A percentile compares a stretch with the other conserved stretches of the same genome.
Evolutionary conservation across 92 coral and sea anemone species (phyloP).

Genomic region (Epizoanthus illoricatus): DNA sequence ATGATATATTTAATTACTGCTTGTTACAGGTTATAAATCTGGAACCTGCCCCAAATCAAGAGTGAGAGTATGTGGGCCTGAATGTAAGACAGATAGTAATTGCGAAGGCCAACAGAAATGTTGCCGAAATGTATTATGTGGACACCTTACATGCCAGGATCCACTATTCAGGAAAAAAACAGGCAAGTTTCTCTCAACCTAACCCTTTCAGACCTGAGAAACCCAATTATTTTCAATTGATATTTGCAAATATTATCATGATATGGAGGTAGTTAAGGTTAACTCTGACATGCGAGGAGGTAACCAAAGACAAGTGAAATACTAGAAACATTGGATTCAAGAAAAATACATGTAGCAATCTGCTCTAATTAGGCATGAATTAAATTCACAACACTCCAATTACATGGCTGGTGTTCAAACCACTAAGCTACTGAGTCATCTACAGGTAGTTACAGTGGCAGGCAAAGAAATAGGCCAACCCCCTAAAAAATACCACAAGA

Average conservation of each 20-base stretch:
- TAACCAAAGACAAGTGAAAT: too few species aligned
- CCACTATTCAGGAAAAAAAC: not conserved
- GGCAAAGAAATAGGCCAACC: too few species aligned
- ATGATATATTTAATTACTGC: too few species aligned
- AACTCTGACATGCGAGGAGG: too few species aligned
- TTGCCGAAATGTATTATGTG: not conserved
- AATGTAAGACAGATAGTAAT: not conserved
- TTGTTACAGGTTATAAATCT: slow-evolving; percentile 5
- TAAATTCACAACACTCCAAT: too few species aligned
- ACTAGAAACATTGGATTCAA: too few species aligned
- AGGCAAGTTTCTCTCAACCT: not conserved
- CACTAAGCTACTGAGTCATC: too few species aligned
- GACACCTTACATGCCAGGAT: not conserved
- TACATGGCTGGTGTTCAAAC: too few species aligned
- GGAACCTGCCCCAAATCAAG: not conserved
- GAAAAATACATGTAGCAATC: too few species aligned
- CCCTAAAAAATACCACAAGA: too few species aligned
- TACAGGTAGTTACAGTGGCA: too few species aligned
- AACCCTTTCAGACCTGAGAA: not conserved
- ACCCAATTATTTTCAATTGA: not conserved
- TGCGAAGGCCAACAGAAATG: slow-evolving; percentile 17
- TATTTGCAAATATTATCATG: not conserved
- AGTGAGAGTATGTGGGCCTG: not conserved
- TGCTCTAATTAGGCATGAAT: too few species aligned
- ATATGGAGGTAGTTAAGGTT: not conserved